Evolutionary conservation across 2,888 invertebrate genomes (phyloP), one percentile per base, ranked within the genome.

Genomic region (Bombylius discolor): DNA sequence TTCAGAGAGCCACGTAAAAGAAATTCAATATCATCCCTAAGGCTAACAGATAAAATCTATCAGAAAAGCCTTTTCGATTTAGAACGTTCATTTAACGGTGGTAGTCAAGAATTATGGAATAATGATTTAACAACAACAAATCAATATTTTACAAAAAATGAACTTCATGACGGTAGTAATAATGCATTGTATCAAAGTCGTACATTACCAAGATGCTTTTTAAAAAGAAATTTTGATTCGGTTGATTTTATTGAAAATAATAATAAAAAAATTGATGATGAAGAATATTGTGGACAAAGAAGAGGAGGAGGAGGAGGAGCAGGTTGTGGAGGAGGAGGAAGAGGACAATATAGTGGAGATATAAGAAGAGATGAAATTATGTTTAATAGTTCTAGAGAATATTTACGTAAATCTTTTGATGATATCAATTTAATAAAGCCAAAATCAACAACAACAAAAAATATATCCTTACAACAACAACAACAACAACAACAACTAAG

Each of bases 201-300:
- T 31, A 73, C 73, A 42, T 57, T 74, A 54, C 74, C 74, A 13
- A 66, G 74, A 36, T 67, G 69, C 58, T 73, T 73, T 52, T 60
- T 72, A 55, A 70, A 71, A 12, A 67, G 68, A 31, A 65, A 62
- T 47, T 62, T 63, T 12, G 68, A 67, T 47, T 68, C 67, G 5
- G 69, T 67, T 57, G 67, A 69, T 5, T 23, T 49, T 36, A 23
- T 23, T 23, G 8, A 5, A 11, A 7, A 5, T 36, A 7, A 36
- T 36, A 36, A 36, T 36, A 36, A 36, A 7, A 8, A 8, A 36
- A 36, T 45, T 44, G 51, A 45, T 36, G 13, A 47, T 46, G 32
- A 49, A 46, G 42, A 53, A 14, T 46, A 4, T 46, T 14, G 7
- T n/a, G 8, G 8, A 8, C 34, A 36, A 36, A 42, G 11, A 42